Evolutionary conservation across 2,888 invertebrate species (phyloP), one percentile per base, ranked within the genome.

Genomic region (Lepidochitona cinerea): DNA sequence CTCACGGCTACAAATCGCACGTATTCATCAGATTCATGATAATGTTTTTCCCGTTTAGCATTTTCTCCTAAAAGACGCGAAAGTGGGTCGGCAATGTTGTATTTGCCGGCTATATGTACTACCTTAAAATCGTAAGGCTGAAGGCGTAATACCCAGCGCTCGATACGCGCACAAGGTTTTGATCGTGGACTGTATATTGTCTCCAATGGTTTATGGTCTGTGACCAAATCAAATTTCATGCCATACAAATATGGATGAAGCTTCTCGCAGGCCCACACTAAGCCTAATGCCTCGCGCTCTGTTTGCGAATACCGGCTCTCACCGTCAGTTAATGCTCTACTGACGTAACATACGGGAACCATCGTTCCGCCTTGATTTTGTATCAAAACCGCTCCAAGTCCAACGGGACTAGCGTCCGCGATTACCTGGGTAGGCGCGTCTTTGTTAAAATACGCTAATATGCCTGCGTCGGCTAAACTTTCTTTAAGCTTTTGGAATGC

Each of bases 181-280:
- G 7, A 37, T 71, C n/a, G 7, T 26, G 5, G 71, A 66, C n/a
- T 66, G 36, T 14, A 74, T 73, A 35, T 29, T n/a, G n/a, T 68
- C 68, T 68, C 33, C 32, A 74, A 33, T 26, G 68, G 72, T 73
- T 74, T 72, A 35, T 74, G 72, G 59, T 74, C 72, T 37, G 68
- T 74, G n/a, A 74, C 9, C n/a, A 74, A 32, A 32, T 73, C 66
- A 68, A 73, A 74, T 35, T 74, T 14, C n/a, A 6, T 68, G 53
- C 72, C 72, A 52, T 66, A 73, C 12, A 74, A 26, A 53, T 74
- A 74, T 9, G 67, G 36, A 49, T 74, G 53, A 74, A 74, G 68
- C 33, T 49, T 37, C 53, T 74, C 72, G 59, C 72, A 74, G n/a
- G 71, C 66, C 75, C 67, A 74, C 4, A 74, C 68, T 26, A 74